Conservation (phyloP, 64 coral and sea anemone genomes). For the Dendrophyllia cribrosa region DNA sequence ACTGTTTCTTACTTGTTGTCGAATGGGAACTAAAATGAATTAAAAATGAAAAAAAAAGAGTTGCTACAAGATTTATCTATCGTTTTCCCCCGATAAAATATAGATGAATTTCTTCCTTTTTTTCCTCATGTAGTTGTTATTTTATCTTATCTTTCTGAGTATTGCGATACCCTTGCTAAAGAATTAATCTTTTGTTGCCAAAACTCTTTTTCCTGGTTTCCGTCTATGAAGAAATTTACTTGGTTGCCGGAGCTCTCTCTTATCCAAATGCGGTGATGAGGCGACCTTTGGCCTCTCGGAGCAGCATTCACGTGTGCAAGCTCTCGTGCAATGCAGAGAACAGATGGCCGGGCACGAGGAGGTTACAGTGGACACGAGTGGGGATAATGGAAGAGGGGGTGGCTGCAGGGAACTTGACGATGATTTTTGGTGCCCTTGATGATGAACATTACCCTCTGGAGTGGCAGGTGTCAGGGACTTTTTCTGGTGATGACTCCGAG, state of each 20-base stretch:
- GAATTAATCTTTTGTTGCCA: not conserved
- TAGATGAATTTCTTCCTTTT: too few species aligned
- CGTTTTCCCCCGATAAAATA: too few species aligned
- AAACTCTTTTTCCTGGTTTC: not conserved
- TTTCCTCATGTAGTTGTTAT: too few species aligned
- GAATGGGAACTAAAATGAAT: too few species aligned
- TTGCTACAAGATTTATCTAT: too few species aligned
- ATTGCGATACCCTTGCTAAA: not conserved
- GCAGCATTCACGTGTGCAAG: slow-evolving; percentile 58
- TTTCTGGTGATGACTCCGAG: not conserved
- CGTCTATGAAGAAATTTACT: not conserved
- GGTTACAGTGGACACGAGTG: not conserved
- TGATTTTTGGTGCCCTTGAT: slow-evolving; percentile 8
- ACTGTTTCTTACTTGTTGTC: too few species aligned
- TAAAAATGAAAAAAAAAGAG: too few species aligned
- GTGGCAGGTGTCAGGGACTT: slow-evolving; percentile 2
- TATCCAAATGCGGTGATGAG: not conserved
- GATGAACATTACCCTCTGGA: not conserved
- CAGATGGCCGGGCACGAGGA: slow-evolving; percentile 41
- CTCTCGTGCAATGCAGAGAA: slow-evolving; percentile 46
- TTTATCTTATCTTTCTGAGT: too few species aligned
- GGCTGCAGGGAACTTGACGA: slow-evolving; percentile 30
- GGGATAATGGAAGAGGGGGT: slow-evolving; percentile 39
- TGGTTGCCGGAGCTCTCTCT: not conserved
- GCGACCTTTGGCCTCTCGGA: not conserved